Evolutionary conservation across 2,797 vertebrate species (phyloP), one percentile per base, ranked within the genome.

Genomic region (Periophthalmus magnuspinnatus): DNA sequence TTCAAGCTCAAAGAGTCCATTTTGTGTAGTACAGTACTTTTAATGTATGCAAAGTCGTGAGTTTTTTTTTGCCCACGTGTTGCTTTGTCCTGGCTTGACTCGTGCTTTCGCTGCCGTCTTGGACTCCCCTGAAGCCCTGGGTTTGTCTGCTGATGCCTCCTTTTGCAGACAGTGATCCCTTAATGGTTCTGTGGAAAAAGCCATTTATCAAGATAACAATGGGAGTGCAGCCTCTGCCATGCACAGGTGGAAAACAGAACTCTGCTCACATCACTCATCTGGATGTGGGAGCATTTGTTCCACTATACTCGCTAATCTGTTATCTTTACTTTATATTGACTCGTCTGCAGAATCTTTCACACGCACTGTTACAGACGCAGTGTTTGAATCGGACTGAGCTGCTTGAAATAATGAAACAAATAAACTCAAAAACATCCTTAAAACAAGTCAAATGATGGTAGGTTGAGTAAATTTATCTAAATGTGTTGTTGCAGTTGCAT

Each of bases 61-160:
- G n/a, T 1, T 28, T 28, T n/a, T n/a, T 28, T 17, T 52, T n/a
- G n/a, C 50, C 6, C 57, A 33, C 57, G 6, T 58, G 16, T 34
- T 58, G 28, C 57, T 36, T 34, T 68, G 68, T 74, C 70, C 48
- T 33, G 28, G 38, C 67, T 36, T 76, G 67, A 74, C 65, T 33
- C 17, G 8, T 16, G 55, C 41, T 45, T 11, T 65, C 1, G 13
- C 45, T 24, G 68, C 22, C 57, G 34, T 57, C 48, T 77, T 76
- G 28, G 28, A 66, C 69, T 71, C 69, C 52, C 81, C 41, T 36
- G 24, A 71, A 75, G 62, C 68, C 22, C 24, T n/a, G 65, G 67
- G 52, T 84, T 76, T 70, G 54, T 72, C 60, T 72, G 65, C 61
- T 68, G 66, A 52, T 41, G 65, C 63, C 19, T n/a, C 65, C 54